Evolutionary conservation across 2,888 invertebrate genomes (phyloP), one percentile per base, ranked within the genome.

Genomic region (Aphidius colemani): DNA sequence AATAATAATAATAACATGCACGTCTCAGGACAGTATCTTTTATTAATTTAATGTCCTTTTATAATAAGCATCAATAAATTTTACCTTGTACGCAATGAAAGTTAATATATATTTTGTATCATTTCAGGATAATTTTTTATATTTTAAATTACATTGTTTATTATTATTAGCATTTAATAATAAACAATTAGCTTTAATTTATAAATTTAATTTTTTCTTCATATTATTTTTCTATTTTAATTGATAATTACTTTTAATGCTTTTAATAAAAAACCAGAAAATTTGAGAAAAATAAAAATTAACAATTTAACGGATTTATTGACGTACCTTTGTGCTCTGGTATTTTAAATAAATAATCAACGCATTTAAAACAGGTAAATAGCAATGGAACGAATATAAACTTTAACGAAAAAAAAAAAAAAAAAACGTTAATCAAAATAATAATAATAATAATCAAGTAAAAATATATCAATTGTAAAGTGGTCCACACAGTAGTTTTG

Each of bases 401-500:
- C 6, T 9, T 18, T 44, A 18, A n/a, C n/a, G 43, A 59, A 43
- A 53, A 58, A 60, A 67, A 56, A 50, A 63, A 45, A 55, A 61
- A 58, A 64, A 48, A 63, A 65, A 70, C 67, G 62, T 44, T 30
- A 65, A 55, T 67, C 65, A 66, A 64, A 61, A 66, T 63, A 64
- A 60, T 68, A 67, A 67, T 70, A 60, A 55, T 57, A 40, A 53
- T 10, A 59, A 60, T 44, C 67, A 71, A 70, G 69, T 69, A 69
- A 60, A 69, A 70, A 30, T 67, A 70, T 77, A 76, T 76, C 73
- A 76, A 75, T 75, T 72, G 73, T 70, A 64, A 75, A 69, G 75
- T 70, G 79, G 77, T 79, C 78, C 77, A 78, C 30, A 30, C 74
- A 75, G 77, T 79, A 78, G 78, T 79, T n/a, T 74, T 74, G 71